Conservation (phyloP, 2,113 vertebrate genomes). For the Semicossyphus pulcher region DNA sequence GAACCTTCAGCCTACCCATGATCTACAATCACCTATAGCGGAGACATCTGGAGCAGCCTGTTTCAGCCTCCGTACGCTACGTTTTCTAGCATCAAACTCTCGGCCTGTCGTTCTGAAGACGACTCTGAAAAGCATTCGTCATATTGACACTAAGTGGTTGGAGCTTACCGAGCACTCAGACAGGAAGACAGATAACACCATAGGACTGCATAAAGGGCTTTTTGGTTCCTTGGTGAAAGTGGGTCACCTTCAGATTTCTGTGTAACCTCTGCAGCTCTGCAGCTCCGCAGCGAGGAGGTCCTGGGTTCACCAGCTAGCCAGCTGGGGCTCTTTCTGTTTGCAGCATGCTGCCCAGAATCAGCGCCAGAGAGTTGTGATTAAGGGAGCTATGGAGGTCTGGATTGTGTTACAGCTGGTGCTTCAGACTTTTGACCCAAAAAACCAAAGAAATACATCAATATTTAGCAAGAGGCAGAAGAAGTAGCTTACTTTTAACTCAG, state of each 20-base stretch:
- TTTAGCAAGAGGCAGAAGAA: no score
- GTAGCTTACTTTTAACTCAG: no score
- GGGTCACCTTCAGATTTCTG: not conserved
- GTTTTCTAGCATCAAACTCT: not conserved
- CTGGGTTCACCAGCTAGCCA: not conserved
- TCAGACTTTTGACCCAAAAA: not conserved
- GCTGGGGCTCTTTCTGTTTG: no score
- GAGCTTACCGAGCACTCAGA: not conserved
- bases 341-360: not conserved
- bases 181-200: not conserved
- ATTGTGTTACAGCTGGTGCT: no score
- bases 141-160: no score
- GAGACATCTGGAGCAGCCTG: not conserved
- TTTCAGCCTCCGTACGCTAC: no score
- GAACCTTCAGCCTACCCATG: not conserved
- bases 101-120: not conserved
- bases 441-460: no score
- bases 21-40: not conserved
- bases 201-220: no score
- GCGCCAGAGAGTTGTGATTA: not conserved
- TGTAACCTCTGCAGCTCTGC: not conserved
- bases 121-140: not conserved
- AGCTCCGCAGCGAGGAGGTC: not conserved
- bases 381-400: no score
- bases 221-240: not conserved